These are phyloP conservation scores for Oceanodroma tethys DNA, from an alignment of 2,113 vertebrate species.

Conservation along the genomic window DNA sequence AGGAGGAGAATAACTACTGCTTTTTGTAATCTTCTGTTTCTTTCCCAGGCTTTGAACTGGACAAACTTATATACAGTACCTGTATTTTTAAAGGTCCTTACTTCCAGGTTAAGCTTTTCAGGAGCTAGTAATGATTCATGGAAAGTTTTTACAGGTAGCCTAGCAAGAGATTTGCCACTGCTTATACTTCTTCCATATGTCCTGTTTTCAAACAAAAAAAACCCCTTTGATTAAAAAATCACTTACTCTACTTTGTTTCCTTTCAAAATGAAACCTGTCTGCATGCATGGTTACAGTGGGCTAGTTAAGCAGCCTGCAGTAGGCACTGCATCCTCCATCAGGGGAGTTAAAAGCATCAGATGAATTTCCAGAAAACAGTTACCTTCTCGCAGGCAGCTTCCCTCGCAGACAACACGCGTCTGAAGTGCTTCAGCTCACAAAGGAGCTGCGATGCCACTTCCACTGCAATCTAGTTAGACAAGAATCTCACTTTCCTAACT, in stretches of 20 bases:
- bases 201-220: background rate
- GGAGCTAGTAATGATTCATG: background rate
- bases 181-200: background rate
- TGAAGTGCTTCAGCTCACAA: background rate
- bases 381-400: background rate
- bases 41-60: background rate
- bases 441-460: background rate
- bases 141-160: background rate
- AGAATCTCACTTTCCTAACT: background rate
- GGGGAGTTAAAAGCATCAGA: background rate
- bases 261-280: background rate
- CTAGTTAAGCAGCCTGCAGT: background rate
- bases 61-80: background rate
- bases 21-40: background rate
- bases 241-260: background rate
- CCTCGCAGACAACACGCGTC: accelerated
- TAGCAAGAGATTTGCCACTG: background rate
- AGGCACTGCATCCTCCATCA: background rate
- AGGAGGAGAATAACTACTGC: background rate
- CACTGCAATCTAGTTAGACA: background rate
- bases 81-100: background rate
- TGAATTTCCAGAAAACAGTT: background rate
- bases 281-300: background rate
- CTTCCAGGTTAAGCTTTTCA: background rate
- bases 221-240: background rate